These are phyloP conservation scores for Pseudorhiza aurosa DNA, from an alignment of 30 jellyfish, hydroid and myxozoan species.

Conservation along the genomic window DNA sequence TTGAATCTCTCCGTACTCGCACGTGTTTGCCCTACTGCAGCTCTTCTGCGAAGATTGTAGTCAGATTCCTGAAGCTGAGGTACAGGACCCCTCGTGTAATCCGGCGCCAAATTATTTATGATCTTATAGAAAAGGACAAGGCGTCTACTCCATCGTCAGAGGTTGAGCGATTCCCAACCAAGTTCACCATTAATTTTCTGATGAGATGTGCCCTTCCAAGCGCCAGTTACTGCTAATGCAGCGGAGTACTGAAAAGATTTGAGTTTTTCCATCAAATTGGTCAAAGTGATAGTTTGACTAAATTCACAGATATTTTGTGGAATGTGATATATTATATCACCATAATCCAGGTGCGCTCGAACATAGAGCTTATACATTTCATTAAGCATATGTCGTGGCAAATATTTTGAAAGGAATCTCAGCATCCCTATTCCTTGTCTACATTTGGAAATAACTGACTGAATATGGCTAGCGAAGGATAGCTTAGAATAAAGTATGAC, in stretches of 20 bases:
- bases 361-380: slow-evolving; percentile 2
- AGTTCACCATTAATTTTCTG: not conserved
- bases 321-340: slow-evolving; percentile 23
- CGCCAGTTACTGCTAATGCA: slow-evolving; percentile 33
- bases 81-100: slow-evolving; percentile 2
- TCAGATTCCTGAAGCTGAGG: not conserved
- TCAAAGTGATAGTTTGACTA: not conserved
- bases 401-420: slow-evolving; percentile 20
- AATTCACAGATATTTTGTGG: not conserved
- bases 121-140: slow-evolving; percentile 2
- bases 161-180: not conserved
- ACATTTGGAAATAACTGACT: not conserved
- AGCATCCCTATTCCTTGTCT: slow-evolving; percentile 41
- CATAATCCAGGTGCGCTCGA: slow-evolving; percentile 37
- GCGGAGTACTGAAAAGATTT: slow-evolving; percentile 4
- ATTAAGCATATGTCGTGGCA: slow-evolving; percentile 12
- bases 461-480: slow-evolving; percentile 35
- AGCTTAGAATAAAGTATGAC: slow-evolving; percentile 57
- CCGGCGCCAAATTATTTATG: not conserved
- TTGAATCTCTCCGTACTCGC: slow-evolving; percentile 27
- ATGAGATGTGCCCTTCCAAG: slow-evolving; percentile 53
- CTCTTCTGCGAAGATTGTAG: not conserved
- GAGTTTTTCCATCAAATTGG: not conserved
- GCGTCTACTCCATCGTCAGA: not conserved
- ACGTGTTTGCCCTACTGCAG: slow-evolving; percentile 22